Conservation (phyloP, 2,113 vertebrate genomes). For the Pelecanus crispus region DNA sequence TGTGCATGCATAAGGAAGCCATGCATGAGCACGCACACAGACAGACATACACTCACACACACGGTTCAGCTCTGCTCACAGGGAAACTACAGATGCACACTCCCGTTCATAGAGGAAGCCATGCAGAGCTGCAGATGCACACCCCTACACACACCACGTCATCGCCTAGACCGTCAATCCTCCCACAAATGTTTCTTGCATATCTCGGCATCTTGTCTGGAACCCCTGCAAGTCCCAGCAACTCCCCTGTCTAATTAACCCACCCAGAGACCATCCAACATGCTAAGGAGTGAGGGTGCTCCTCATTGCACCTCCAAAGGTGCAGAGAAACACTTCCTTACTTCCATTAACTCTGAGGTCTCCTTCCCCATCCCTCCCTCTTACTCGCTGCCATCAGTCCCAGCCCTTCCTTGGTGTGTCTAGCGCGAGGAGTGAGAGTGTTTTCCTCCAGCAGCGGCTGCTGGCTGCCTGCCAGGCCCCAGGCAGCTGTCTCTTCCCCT, state of each 20-base stretch:
- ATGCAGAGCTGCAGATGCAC: background rate
- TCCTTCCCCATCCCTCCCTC: background rate
- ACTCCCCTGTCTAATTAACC: background rate
- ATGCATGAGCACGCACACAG: background rate
- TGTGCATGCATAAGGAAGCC: accelerated
- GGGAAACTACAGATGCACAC: background rate
- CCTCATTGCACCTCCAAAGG: background rate
- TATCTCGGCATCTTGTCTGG: background rate
- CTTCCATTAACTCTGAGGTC: background rate
- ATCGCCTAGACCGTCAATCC: background rate
- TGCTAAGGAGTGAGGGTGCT: background rate
- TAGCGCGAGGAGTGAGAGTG: background rate
- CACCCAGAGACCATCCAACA: background rate
- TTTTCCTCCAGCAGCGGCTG: background rate
- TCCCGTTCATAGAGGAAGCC: background rate
- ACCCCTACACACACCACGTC: background rate
- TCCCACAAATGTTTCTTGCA: background rate
- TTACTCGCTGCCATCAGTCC: background rate
- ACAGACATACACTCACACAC: background rate
- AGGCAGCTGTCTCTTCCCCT: background rate
- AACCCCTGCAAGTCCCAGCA: background rate
- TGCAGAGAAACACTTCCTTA: background rate
- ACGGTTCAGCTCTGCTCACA: background rate
- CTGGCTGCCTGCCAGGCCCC: slow-evolving; percentile 12
- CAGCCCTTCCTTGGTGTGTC: background rate